These are phyloP conservation scores for Nephrotoma flavescens DNA, from an alignment of 2,888 invertebrate genomes.

Conservation along the genomic window DNA sequence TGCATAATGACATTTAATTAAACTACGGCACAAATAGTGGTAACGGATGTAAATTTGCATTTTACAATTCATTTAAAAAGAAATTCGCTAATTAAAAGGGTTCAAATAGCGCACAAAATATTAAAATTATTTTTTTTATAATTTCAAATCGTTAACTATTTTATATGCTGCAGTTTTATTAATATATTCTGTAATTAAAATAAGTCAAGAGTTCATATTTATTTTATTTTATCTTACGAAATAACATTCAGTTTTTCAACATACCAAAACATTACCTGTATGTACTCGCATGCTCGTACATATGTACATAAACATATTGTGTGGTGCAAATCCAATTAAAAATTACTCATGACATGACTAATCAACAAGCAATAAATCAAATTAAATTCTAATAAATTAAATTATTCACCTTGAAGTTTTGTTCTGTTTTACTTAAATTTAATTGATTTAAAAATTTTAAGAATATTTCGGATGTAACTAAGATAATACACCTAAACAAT, in stretches of 20 bases:
- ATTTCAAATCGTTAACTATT: background rate
- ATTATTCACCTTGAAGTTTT: background rate
- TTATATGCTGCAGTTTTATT: background rate
- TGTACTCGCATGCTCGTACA: background rate
- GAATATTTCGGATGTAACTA: background rate
- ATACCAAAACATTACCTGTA: background rate
- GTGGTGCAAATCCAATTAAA: background rate
- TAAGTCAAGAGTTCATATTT: background rate
- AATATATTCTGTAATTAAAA: background rate
- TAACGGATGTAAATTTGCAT: too few species aligned
- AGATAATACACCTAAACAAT: background rate
- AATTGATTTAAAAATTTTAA: background rate
- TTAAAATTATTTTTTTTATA: background rate
- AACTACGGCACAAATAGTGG: too few species aligned
- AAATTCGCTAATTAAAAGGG: background rate
- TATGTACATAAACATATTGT: background rate
- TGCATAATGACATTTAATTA: too few species aligned
- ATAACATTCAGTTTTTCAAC: background rate
- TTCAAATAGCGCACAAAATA: background rate
- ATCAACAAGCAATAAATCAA: background rate
- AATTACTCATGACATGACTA: background rate
- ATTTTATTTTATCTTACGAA: background rate
- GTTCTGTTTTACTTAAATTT: background rate
- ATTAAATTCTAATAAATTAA: background rate
- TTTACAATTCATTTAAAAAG: too few species aligned